These are phyloP conservation scores for Zaprionus vittiger DNA, from an alignment of 1,140 invertebrate species.

Conservation along the genomic window DNA sequence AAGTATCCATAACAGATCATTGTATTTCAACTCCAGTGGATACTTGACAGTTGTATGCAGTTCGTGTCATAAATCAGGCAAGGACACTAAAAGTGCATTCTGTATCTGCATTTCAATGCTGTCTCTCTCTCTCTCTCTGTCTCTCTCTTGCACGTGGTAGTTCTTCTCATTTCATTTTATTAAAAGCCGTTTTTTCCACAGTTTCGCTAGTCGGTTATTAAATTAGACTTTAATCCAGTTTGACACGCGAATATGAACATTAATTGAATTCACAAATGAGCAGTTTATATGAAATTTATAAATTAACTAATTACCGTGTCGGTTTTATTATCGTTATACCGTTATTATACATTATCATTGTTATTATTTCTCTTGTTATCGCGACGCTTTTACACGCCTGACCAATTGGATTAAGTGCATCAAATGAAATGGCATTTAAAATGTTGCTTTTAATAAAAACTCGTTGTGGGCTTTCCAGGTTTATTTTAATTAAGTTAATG, in stretches of 20 bases:
- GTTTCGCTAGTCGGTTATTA: constrained; percentile 58
- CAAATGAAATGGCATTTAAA: constrained; percentile 74
- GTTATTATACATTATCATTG: constrained; percentile 18
- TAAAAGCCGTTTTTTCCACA: constrained; percentile 11
- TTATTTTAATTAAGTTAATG: constrained; percentile 79
- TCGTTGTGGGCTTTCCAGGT: constrained; percentile 51
- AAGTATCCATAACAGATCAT: constrained; percentile 45
- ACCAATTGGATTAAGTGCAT: constrained; percentile 76
- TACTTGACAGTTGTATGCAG: constrained; percentile 54
- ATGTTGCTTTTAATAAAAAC: constrained; percentile 63
- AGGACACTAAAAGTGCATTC: constrained; percentile 19
- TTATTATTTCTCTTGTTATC: constrained; percentile 25
- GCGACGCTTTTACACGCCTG: constrained; percentile 32
- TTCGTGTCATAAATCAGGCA: constrained; percentile 58
- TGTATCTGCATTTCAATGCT: constrained; percentile 15
- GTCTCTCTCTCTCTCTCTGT: not conserved
- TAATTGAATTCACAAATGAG: constrained; percentile 80
- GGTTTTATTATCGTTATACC: constrained; percentile 59
- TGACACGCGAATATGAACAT: constrained; percentile 66
- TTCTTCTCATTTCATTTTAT: constrained; percentile 31
- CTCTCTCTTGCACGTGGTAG: constrained; percentile 7
- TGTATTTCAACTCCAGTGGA: constrained; percentile 2
- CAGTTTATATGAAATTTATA: constrained; percentile 79
- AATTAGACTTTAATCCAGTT: constrained; percentile 77
- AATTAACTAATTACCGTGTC: constrained; percentile 75